phyloP scores from a whole-genome alignment of 2,797 vertebrate genomes.

The Hippocampus kuda region DNA sequence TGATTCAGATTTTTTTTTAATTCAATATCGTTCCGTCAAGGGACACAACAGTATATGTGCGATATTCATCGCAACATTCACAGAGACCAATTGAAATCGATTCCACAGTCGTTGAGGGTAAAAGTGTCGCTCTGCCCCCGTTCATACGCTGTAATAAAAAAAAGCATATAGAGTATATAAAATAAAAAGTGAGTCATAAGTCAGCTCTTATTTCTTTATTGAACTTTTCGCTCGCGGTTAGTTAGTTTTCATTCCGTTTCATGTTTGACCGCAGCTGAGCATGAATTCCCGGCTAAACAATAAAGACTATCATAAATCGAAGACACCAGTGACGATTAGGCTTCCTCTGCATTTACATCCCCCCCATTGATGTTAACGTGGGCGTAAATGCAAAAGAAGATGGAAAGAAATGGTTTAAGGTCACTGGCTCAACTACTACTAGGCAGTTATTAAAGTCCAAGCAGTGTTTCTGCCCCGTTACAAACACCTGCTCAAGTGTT shows the following conservation, averaged over 20 bases:
- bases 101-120: too few species aligned
- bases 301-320: constrained; percentile 31
- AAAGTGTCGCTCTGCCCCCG: too few species aligned
- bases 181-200: constrained; percentile 25
- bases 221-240: constrained; percentile 56
- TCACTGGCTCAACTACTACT: constrained; percentile 27
- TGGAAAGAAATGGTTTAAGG: constrained; percentile 39
- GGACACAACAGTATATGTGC: too few species aligned
- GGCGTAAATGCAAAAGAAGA: constrained; percentile 51
- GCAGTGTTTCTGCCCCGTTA: constrained; percentile 39
- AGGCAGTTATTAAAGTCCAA: constrained; percentile 28
- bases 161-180: background rate
- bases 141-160: background rate
- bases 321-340: constrained; percentile 18
- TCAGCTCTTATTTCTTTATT: constrained; percentile 64
- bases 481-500: constrained; percentile 74
- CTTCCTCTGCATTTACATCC: constrained; percentile 48
- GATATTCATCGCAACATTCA: too few species aligned
- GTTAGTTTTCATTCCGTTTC: constrained; percentile 43
- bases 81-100: too few species aligned
- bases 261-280: constrained; percentile 21
- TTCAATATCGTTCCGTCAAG: too few species aligned
- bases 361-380: background rate
- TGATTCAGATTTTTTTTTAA: too few species aligned
- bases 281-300: constrained; percentile 40